Conservation (phyloP, 2,113 vertebrate species). For the Apteryx mantelli region DNA sequence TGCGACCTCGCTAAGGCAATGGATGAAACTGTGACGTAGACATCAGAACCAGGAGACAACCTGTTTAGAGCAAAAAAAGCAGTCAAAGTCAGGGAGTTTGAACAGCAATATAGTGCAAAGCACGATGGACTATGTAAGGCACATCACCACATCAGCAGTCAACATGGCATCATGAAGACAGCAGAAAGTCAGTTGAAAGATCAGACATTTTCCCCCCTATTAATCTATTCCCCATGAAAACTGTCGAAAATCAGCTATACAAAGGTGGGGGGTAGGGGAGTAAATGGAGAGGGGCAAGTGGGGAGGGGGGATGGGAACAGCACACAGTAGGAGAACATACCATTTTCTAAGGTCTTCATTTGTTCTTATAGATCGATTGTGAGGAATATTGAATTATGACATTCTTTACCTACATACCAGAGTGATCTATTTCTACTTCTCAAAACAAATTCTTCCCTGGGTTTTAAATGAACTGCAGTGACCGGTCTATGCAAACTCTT, state of each 20-base stretch:
- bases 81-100: not conserved
- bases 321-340: not conserved
- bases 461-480: not conserved
- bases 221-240: not conserved
- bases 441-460: not conserved
- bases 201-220: not conserved
- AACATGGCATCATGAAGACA: not conserved
- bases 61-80: conserved; percentile 70
- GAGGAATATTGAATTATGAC: not conserved
- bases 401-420: not conserved
- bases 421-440: not conserved
- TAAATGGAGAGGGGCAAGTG: not conserved
- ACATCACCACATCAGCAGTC: not conserved
- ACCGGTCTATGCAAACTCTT: not conserved
- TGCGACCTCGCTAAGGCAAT: conserved; percentile 88
- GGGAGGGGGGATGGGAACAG: not conserved
- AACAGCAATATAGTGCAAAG: not conserved
- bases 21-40: conserved; percentile 91
- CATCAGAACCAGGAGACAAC: conserved; percentile 90
- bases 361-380: not conserved
- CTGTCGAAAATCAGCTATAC: not conserved
- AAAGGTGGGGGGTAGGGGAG: not conserved
- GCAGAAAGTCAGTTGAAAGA: conserved; percentile 17
- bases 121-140: not conserved
- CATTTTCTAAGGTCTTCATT: not conserved